Conservation (phyloP, 2,888 invertebrate species). For the Trachelus tabidus region DNA sequence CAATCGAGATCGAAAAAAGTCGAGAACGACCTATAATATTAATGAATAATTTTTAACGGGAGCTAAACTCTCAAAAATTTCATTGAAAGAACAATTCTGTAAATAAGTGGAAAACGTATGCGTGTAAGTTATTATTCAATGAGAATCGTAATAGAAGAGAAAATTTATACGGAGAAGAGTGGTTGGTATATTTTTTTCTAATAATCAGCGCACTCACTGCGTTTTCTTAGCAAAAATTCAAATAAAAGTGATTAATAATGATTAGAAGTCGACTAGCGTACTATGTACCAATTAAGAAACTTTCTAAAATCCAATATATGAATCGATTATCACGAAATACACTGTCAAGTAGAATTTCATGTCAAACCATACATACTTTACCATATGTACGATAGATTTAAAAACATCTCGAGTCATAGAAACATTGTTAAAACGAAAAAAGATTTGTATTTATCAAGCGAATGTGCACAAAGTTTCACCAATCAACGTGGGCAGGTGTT, state of each 20-base stretch:
- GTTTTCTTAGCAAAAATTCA: neutral
- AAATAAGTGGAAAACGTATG: neutral
- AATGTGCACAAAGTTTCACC: neutral
- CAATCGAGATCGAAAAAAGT: neutral
- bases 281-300: neutral
- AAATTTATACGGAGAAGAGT: neutral
- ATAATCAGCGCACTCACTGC: neutral
- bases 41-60: neutral
- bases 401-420: neutral
- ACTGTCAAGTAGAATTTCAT: neutral
- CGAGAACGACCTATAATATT: neutral
- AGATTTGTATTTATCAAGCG: neutral
- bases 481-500: neutral
- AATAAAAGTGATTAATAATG: neutral
- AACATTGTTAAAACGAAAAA: neutral
- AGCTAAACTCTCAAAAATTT: neutral
- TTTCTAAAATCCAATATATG: neutral
- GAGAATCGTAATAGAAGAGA: neutral
- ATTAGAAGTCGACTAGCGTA: neutral
- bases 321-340: neutral
- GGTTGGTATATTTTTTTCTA: neutral
- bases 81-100: neutral
- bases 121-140: neutral
- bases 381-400: neutral
- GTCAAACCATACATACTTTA: neutral